These are phyloP conservation scores for Calidris pugnax DNA, from an alignment of 2,113 vertebrate genomes.

Conservation along the genomic window DNA sequence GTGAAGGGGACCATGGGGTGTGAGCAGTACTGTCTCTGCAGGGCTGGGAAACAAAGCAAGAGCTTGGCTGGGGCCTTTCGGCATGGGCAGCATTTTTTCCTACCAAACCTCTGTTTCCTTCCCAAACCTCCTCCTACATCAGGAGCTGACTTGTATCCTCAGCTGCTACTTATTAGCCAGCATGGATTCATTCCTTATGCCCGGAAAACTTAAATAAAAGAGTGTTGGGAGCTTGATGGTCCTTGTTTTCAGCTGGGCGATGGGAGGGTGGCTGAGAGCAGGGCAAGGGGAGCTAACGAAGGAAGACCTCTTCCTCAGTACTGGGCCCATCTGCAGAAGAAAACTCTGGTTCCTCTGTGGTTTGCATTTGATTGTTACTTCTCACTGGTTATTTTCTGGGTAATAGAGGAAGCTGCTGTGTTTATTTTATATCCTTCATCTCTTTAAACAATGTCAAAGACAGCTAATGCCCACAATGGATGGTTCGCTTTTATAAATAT, in stretches of 20 bases:
- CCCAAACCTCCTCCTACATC: neutral
- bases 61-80: neutral
- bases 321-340: neutral
- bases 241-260: neutral
- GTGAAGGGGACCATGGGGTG: accelerated
- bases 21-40: neutral
- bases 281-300: neutral
- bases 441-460: neutral
- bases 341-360: neutral
- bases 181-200: neutral
- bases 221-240: neutral
- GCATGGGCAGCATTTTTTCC: accelerated
- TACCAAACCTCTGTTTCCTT: neutral
- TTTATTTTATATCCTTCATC: neutral
- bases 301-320: neutral
- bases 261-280: neutral
- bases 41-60: neutral
- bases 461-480: neutral
- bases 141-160: neutral
- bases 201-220: neutral
- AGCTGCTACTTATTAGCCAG: accelerated
- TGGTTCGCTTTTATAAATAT: neutral
- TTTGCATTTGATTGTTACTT: neutral
- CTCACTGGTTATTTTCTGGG: neutral
- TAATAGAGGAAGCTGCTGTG: neutral